Evolutionary conservation across 2,113 vertebrate genomes (phyloP).

Genomic region (Budorcas taxicolor): DNA sequence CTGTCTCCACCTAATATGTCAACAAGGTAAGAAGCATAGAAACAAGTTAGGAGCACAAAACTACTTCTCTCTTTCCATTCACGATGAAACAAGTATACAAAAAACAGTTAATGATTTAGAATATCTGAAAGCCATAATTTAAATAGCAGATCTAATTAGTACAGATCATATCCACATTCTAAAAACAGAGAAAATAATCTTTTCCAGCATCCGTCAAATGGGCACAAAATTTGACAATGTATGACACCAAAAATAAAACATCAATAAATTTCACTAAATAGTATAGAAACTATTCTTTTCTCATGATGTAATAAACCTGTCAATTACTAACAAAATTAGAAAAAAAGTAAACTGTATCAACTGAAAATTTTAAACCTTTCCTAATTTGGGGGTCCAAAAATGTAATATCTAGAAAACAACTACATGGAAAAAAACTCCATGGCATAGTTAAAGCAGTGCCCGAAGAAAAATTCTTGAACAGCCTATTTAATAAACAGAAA

Average conservation of each 20-base stretch:
- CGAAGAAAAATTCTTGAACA: background rate
- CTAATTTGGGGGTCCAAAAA: background rate
- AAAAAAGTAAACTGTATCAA: background rate
- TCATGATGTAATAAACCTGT: background rate
- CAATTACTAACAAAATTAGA: background rate
- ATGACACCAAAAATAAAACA: background rate
- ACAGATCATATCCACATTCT: background rate
- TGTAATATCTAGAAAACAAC: background rate
- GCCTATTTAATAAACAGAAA: conserved; percentile 3
- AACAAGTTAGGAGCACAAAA: background rate
- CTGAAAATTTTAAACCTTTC: background rate
- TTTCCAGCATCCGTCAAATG: background rate
- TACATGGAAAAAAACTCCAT: background rate
- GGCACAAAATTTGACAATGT: background rate
- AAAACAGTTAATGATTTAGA: background rate
- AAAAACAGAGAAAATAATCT: background rate
- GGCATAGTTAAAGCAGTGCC: background rate
- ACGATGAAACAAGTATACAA: background rate
- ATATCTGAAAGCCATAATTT: background rate
- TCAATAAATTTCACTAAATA: background rate
- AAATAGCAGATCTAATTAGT: background rate
- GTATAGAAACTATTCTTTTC: background rate
- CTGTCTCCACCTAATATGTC: background rate
- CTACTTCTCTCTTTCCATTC: background rate
- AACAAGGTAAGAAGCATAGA: background rate